phyloP scores from a whole-genome alignment of 2,113 vertebrate genomes.

The Synchiropus splendidus region DNA sequence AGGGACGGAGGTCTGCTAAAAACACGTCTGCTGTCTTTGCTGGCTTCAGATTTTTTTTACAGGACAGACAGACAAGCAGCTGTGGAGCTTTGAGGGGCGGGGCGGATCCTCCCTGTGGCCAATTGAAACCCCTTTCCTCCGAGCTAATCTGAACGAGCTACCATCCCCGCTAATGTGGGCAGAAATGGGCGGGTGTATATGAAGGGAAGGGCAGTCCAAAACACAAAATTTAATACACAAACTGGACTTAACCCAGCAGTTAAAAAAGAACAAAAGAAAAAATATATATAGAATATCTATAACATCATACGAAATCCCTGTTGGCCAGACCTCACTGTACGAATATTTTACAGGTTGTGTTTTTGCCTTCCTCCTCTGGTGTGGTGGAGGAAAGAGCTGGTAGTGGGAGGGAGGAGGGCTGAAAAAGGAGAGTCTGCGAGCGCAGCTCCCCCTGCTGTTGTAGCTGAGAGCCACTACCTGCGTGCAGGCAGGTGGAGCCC shows the following conservation, averaged over 20 bases:
- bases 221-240: conserved; percentile 75
- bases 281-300: conserved; percentile 80
- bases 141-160: conserved; percentile 44
- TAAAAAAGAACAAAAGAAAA: conserved; percentile 73
- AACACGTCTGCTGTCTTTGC: conserved; percentile 57
- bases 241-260: conserved; percentile 79
- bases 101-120: conserved; percentile 24
- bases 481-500: conserved; percentile 91
- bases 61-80: conserved; percentile 51
- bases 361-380: conserved; percentile 70
- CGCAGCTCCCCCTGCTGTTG: conserved; percentile 70
- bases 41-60: conserved; percentile 63
- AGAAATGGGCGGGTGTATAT: conserved; percentile 44
- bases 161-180: conserved; percentile 45
- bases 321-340: conserved; percentile 89
- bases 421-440: conserved; percentile 50
- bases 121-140: conserved; percentile 4
- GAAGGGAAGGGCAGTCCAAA: conserved; percentile 65
- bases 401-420: conserved; percentile 63
- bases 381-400: conserved; percentile 52
- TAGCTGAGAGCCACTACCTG: conserved; percentile 84
- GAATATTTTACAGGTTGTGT: conserved; percentile 67
- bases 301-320: conserved; percentile 82
- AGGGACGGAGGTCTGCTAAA: conserved; percentile 25
- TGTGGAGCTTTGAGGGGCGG: conserved; percentile 16